Evolutionary conservation across 2,888 invertebrate genomes (phyloP).

Genomic region (Anticlea derivata): DNA sequence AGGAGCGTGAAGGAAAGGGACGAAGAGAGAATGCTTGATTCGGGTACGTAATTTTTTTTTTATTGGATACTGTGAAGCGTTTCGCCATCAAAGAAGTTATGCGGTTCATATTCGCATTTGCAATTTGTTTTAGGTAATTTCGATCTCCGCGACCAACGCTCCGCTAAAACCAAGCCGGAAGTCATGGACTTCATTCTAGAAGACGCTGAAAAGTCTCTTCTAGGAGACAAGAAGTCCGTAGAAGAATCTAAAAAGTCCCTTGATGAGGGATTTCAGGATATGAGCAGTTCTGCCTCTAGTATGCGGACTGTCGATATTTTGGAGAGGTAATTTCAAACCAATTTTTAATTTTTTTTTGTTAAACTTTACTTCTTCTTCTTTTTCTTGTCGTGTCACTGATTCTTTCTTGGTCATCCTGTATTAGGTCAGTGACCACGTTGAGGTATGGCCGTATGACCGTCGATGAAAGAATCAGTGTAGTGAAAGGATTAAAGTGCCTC

Average conservation of each 20-base stretch:
- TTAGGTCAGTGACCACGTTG: no score
- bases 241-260: slow-evolving; percentile 58
- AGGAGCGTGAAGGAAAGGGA: slow-evolving; percentile 49
- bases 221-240: slow-evolving; percentile 4
- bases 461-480: no score
- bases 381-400: no score
- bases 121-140: slow-evolving; percentile 63
- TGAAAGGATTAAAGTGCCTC: no score
- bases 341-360: no score
- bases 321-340: slow-evolving; percentile 22
- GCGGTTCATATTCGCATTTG: no score
- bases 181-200: slow-evolving; percentile 64
- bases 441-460: no score
- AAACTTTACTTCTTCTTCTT: no score
- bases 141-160: slow-evolving; percentile 64
- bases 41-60: slow-evolving; percentile 51
- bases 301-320: slow-evolving; percentile 63
- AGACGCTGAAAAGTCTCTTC: slow-evolving; percentile 42
- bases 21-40: slow-evolving; percentile 75
- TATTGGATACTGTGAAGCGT: no score
- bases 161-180: slow-evolving; percentile 52
- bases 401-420: no score
- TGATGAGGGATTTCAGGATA: slow-evolving; percentile 76
- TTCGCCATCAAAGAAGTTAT: no score
- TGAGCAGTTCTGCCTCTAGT: slow-evolving; percentile 65